Evolutionary conservation across 2,797 vertebrate genomes (phyloP), one percentile per base, ranked within the genome.

Genomic region (Distichodus sexfasciatus): DNA sequence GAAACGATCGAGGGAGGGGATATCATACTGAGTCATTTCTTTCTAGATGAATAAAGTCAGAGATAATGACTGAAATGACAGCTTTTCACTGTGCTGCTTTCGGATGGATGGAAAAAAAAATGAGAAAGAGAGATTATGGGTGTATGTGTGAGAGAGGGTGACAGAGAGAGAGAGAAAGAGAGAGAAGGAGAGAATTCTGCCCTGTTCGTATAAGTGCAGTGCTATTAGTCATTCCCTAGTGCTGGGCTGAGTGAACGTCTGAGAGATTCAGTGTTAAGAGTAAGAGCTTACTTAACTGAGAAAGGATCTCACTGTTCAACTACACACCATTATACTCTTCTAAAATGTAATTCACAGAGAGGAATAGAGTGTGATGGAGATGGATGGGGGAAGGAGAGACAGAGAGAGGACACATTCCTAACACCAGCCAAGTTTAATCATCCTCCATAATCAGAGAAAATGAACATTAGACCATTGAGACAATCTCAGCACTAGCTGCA

Each of bases 21-120:
- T 62, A 7, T 51, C 51, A 31, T 19, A 24, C 26, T 47, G 51
- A 68, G 36, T 68, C 7, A 67, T 67, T 35, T 12, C 31, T 17
- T 38, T 33, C 3, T 35, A 68, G 23, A 51, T 33, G 28, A 19
- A 24, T 55, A 9, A 68, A 60, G 21, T 46, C 40, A 33, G 3
- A 43, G 29, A 51, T 46, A 5, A 54, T 48, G n/a, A 12, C 31
- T n/a, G n/a, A n/a, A n/a, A n/a, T n/a, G n/a, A n/a, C n/a, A 21
- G 31, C 40, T 55, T 46, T 66, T 4, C 6, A 43, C 41, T 43
- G n/a, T 15, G 10, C 29, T 15, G n/a, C 31, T 60, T 72, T 66
- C 15, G n/a, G 46, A 5, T 36, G 17, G 17, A 28, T 33, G 23
- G 35, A 24, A 50, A 10, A 23, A 8, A 66, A 51, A 55, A 5